Evolutionary conservation across 2,888 invertebrate genomes (phyloP), one percentile per base, ranked within the genome.

Genomic region (Labia minor): DNA sequence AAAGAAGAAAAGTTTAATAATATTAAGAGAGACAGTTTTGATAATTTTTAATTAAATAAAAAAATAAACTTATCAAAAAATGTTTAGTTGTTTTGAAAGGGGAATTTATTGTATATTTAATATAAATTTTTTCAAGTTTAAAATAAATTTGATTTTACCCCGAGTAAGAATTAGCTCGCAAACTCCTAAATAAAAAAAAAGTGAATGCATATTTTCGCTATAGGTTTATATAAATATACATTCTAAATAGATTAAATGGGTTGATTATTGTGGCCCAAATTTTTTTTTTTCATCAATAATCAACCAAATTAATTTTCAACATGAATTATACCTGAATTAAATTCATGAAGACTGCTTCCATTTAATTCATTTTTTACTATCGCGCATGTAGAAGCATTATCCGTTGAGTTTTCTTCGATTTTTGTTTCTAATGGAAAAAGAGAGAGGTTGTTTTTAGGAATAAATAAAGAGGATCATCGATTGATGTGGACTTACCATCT

Each of bases 311-410:
- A 11, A 20, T 20, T 49, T 67, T n/a, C 19, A 4, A 63, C 1
- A 66, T 19, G 33, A 33, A 16, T 67, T 68, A 70, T 67, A 73
- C 73, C 73, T 62, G 67, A 69, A 61, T 69, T 68, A 66, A 73
- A 73, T 68, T 72, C 73, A 66, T 72, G 68, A 64, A 70, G 72
- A 62, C 66, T 68, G 65, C 69, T 72, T 61, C 71, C 72, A 66
- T 71, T 71, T 63, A 72, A 70, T 68, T 73, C 73, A 69, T 71
- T 69, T 70, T 73, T 73, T 19, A 71, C 71, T 37, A 68, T 67
- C 69, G 71, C 71, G 68, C 71, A 71, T 61, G 72, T 65, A 6
- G 69, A 67, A 33, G 71, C 70, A 65, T 71, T 71, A 61, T 72
- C 71, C 21, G 70, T 66, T 26, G 70, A 67, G 61, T 67, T 65